Evolutionary conservation across 1,140 invertebrate species (phyloP).

Genomic region (Microvelia longipes): DNA sequence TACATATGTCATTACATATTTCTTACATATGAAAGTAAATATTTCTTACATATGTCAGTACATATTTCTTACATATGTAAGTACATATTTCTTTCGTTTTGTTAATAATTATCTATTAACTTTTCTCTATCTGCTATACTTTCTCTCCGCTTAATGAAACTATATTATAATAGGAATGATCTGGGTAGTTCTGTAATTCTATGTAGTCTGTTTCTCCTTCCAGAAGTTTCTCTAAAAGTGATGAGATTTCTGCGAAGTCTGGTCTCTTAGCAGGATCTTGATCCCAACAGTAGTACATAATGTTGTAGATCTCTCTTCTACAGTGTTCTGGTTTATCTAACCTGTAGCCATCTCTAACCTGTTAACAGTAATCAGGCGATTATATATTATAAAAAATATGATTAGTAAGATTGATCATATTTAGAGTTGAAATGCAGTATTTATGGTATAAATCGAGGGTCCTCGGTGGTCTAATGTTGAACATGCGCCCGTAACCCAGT

Average conservation of each 20-base stretch:
- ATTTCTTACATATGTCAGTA: too few relatives aligned
- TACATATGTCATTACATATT: too few relatives aligned
- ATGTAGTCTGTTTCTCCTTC: constrained; percentile 84
- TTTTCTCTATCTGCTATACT: constrained; percentile 29
- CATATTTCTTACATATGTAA: too few relatives aligned
- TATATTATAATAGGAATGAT: constrained; percentile 87
- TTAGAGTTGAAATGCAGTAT: neutral
- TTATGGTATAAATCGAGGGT: neutral
- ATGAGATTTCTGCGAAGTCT: constrained; percentile 59
- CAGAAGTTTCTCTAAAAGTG: constrained; percentile 60
- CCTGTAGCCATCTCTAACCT: constrained; percentile 53
- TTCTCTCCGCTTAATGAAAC: constrained; percentile 62
- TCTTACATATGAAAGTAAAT: too few relatives aligned
- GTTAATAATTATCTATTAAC: too few relatives aligned
- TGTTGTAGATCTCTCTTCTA: constrained; percentile 73
- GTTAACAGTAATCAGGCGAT: constrained; percentile 33
- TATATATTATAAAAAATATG: constrained; percentile 29
- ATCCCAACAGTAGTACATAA: constrained; percentile 89
- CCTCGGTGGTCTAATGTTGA: constrained; percentile 30
- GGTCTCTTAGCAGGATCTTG: constrained; percentile 60
- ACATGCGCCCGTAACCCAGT: too few relatives aligned
- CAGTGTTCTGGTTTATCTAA: constrained; percentile 81
- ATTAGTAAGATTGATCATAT: neutral
- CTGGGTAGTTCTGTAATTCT: constrained; percentile 77
- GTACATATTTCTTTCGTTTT: too few relatives aligned